phyloP scores from a whole-genome alignment of 2,888 invertebrate species.

The Epistrophe grossulariae region DNA sequence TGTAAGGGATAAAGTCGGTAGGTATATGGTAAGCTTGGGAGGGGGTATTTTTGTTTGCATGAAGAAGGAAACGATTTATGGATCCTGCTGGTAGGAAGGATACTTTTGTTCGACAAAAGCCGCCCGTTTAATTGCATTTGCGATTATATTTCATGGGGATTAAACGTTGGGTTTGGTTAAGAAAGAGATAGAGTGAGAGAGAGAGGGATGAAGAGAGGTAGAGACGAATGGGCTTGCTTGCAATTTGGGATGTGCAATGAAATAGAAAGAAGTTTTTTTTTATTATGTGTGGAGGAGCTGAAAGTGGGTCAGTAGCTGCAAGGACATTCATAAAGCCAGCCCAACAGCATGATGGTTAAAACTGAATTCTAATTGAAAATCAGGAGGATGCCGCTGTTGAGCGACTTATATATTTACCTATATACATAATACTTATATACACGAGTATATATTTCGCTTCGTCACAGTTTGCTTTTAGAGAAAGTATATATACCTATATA shows the following conservation, averaged over 20 bases:
- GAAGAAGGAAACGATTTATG: conserved; percentile 61
- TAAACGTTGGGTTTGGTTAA: conserved; percentile 46
- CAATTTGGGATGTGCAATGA: conserved; percentile 64
- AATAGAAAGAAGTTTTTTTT: conserved; percentile 36
- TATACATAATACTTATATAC: no score
- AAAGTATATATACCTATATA: not conserved
- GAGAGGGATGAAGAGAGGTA: not conserved
- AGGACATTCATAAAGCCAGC: conserved; percentile 70
- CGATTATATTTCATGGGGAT: conserved; percentile 75
- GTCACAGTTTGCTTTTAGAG: conserved; percentile 11
- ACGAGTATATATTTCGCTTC: conserved; percentile 3
- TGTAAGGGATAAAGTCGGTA: not conserved
- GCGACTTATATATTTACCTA: not conserved
- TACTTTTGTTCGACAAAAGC: conserved; percentile 73
- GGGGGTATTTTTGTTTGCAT: conserved; percentile 35
- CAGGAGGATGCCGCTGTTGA: conserved; percentile 43
- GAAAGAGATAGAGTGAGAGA: not conserved
- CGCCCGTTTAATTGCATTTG: conserved; percentile 74
- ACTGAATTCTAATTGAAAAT: conserved; percentile 73
- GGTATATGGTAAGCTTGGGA: not conserved
- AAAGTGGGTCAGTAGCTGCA: conserved; percentile 73
- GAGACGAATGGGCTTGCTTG: not conserved
- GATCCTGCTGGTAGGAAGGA: conserved; percentile 41
- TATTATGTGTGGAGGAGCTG: not conserved
- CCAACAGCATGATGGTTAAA: conserved; percentile 35